These are phyloP conservation scores for Pocota personata DNA, from an alignment of 2,888 invertebrate species.

Conservation along the genomic window DNA sequence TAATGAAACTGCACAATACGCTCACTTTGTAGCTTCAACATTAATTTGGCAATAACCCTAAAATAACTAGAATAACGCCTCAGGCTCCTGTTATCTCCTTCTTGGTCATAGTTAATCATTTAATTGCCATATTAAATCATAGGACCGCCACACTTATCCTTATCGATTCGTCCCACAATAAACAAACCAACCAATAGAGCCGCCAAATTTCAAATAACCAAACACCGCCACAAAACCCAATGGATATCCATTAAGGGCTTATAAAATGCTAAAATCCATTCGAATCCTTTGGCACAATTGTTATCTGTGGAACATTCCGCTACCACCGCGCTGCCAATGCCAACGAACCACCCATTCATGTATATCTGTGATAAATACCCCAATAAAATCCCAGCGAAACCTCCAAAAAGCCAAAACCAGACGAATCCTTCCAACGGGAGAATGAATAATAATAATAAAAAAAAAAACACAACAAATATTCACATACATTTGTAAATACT, in stretches of 20 bases:
- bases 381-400: conserved; percentile 64
- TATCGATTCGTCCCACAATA: conserved; percentile 57
- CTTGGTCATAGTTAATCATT: conserved; percentile 51
- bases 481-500: conserved; percentile 62
- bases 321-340: neutral
- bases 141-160: conserved; percentile 49
- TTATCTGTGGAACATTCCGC: conserved; percentile 57
- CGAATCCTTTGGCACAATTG: conserved; percentile 70
- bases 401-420: conserved; percentile 60
- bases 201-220: conserved; percentile 57
- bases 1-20: neutral
- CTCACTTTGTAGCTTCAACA: neutral
- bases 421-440: conserved; percentile 52
- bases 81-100: neutral
- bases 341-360: conserved; percentile 49
- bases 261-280: conserved; percentile 67
- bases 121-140: conserved; percentile 65
- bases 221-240: conserved; percentile 37
- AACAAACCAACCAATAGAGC: conserved; percentile 25
- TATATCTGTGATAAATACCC: conserved; percentile 66
- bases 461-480: conserved; percentile 19
- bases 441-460: conserved; percentile 40
- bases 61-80: neutral
- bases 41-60: neutral
- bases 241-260: conserved; percentile 66